Evolutionary conservation across 2,113 vertebrate species (phyloP).

Genomic region (Varanus salvator): DNA sequence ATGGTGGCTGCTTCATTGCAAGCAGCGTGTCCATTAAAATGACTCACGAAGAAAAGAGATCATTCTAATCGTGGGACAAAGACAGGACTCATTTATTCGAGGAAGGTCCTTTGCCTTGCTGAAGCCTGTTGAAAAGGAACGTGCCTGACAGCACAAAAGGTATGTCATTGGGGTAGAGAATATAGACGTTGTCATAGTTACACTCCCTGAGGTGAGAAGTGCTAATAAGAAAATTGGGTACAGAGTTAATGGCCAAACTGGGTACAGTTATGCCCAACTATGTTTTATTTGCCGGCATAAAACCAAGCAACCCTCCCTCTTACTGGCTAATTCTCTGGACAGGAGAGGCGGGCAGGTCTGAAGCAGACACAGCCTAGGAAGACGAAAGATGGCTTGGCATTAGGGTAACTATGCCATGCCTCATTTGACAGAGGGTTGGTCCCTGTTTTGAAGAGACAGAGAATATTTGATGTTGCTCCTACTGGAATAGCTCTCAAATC

Average conservation of each 20-base stretch:
- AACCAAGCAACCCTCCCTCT: not conserved
- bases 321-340: not conserved
- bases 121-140: not conserved
- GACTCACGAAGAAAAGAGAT: conserved; percentile 26
- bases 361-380: not conserved
- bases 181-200: not conserved
- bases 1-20: conserved; percentile 48
- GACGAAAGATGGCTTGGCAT: not conserved
- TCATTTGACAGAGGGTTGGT: not conserved
- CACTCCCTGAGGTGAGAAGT: not conserved
- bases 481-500: too few relatives aligned
- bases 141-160: accelerated
- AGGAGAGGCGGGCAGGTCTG: not conserved
- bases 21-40: conserved; percentile 43
- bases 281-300: not conserved
- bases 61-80: conserved; percentile 10
- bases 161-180: not conserved
- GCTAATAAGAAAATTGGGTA: not conserved
- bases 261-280: not conserved
- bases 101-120: not conserved
- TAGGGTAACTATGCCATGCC: not conserved
- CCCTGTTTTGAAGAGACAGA: not conserved
- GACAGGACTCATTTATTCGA: not conserved
- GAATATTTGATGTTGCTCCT: too few relatives aligned
- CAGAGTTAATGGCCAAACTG: not conserved